These are phyloP conservation scores for Phrynocephalus forsythii DNA, from an alignment of 2,797 vertebrate genomes.

Conservation along the genomic window DNA sequence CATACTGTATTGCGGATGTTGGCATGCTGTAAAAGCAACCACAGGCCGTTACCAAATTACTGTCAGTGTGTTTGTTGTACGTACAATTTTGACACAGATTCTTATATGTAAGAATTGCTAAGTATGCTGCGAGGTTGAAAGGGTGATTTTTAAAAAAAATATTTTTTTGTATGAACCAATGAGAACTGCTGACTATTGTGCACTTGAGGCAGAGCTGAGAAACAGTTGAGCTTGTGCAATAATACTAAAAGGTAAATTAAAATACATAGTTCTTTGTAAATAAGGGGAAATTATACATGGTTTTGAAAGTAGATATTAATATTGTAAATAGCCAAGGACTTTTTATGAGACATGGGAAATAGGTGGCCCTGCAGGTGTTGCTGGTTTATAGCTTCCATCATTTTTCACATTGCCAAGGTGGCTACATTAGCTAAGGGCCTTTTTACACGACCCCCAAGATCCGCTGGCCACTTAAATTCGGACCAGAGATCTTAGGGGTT, in stretches of 20 bases:
- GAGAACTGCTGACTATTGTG: constrained; percentile 13
- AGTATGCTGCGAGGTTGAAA: not conserved
- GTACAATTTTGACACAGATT: not conserved
- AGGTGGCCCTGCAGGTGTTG: not conserved
- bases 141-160: not conserved
- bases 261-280: not conserved
- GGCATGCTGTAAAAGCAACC: not conserved
- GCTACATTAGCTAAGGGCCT: not conserved
- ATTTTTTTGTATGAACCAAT: not conserved
- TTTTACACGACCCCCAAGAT: too few relatives aligned
- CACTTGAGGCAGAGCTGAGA: not conserved
- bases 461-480: too few relatives aligned
- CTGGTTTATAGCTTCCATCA: not conserved
- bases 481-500: too few relatives aligned
- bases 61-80: not conserved
- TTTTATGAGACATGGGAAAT: not conserved
- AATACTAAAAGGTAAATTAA: not conserved
- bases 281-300: constrained; percentile 12
- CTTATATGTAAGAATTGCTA: not conserved
- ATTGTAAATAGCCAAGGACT: not conserved
- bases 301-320: not conserved
- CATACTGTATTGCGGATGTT: not conserved
- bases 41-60: accelerated
- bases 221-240: constrained; percentile 4
- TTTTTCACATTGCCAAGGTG: too few relatives aligned